Evolutionary conservation across 2,888 invertebrate species (phyloP).

Genomic region (Scrobipalpa atriplicella): DNA sequence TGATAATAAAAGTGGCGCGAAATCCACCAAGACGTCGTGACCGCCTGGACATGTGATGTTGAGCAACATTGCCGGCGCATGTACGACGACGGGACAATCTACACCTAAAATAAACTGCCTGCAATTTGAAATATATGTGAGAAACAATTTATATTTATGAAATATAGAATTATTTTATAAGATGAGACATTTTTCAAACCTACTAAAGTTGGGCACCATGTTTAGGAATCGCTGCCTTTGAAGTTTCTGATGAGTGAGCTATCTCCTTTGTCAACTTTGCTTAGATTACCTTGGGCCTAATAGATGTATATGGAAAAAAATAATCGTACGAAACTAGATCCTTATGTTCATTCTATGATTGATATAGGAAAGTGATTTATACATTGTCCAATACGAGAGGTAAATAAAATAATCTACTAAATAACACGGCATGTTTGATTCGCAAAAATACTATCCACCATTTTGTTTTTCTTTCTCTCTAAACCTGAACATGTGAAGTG

Average conservation of each 20-base stretch:
- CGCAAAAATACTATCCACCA: not conserved
- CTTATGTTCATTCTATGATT: not conserved
- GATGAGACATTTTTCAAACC: too few relatives aligned
- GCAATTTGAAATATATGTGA: not conserved
- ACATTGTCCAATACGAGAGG: too few relatives aligned
- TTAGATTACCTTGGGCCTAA: too few relatives aligned
- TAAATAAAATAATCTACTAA: too few relatives aligned
- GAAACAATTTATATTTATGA: not conserved
- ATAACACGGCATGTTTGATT: too few relatives aligned
- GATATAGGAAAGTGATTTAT: too few relatives aligned
- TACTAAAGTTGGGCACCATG: too few relatives aligned
- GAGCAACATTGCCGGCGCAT: conserved; percentile 38
- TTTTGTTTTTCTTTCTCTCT: not conserved
- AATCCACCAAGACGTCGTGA: conserved; percentile 52
- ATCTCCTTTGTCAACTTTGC: too few relatives aligned
- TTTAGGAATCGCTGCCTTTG: too few relatives aligned
- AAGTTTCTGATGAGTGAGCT: too few relatives aligned
- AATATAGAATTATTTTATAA: not conserved
- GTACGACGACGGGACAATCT: not conserved
- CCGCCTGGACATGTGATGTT: conserved; percentile 65
- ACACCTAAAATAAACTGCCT: conserved; percentile 9
- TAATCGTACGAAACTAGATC: too few relatives aligned
- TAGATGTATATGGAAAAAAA: too few relatives aligned
- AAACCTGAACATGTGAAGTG: not conserved
- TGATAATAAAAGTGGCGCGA: conserved; percentile 64